Evolutionary conservation across 2,113 vertebrate genomes (phyloP), one percentile per base, ranked within the genome.

Genomic region (Perca flavescens): DNA sequence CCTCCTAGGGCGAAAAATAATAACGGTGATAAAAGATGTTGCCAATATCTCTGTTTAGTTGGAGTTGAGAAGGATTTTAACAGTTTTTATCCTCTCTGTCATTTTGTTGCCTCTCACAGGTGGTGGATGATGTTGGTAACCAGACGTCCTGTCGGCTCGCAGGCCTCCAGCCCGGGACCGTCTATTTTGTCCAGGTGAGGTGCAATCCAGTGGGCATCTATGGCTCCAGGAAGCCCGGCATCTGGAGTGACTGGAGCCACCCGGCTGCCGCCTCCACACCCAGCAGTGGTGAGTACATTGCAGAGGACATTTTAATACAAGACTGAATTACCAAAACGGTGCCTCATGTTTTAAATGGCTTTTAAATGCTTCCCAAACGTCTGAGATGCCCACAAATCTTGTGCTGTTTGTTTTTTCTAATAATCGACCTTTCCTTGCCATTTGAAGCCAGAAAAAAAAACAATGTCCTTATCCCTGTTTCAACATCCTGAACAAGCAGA

Each of bases 201-300:
- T 98, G 97, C 28, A 98, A 97, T 2, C 98, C 98, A 0, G 97
- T 97, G 15, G 97, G 98, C 56, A 97, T 98, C 94, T 99, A 97
- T 0, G 98, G 98, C 54, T 98, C 98, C 64, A 97, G 96, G 79
- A 97, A 97, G 71, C 95, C 97, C 0, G 98, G 97, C 0, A 97
- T 98, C 86, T 99, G 97, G 98, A 99, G 98, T 2, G 96, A 97
- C 70, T 99, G 98, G 97, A 99, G 97, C 88, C 97, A 97, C 84
- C 96, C 97, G 9, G 97, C 97, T 0, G 98, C 97, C 0, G 97
- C 98, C 61, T 99, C 97, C 86, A 98, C 97, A 0, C 97, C 97
- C 0, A 95, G 95, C 83, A 97, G 92, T 10, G 97, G 97, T 99
- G 92, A 94, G 96, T 9, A 31, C 65, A 14, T 22, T 16, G 15